Conservation (phyloP, 1,140 invertebrate species). For the Cephus cinctus region DNA sequence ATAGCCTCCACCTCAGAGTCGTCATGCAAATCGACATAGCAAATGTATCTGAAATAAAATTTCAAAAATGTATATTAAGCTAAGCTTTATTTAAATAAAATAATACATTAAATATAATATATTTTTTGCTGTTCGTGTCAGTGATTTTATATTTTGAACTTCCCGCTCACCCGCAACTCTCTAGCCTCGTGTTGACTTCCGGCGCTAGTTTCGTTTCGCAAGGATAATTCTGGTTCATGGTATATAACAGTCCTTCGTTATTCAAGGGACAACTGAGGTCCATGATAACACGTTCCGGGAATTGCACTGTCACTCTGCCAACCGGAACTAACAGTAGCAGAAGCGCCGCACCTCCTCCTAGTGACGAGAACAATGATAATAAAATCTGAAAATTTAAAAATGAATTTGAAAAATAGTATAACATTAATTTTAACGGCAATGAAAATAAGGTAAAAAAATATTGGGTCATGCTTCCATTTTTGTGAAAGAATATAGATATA, state of each 20-base stretch:
- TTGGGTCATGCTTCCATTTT: background rate
- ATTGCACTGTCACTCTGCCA: slow-evolving; percentile 66
- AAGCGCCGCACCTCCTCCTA: slow-evolving; percentile 67
- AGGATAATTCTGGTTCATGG: slow-evolving; percentile 56
- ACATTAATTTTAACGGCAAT: slow-evolving; percentile 2
- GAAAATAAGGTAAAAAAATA: slow-evolving; percentile 5
- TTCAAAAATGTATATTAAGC: slow-evolving; percentile 1
- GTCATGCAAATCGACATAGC: slow-evolving; percentile 53
- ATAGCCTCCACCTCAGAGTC: slow-evolving; percentile 53
- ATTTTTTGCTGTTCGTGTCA: slow-evolving; percentile 44
- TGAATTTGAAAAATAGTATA: slow-evolving; percentile 4
- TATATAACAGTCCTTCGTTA: slow-evolving; percentile 46
- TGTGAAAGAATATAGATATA: background rate
- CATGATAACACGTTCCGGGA: slow-evolving; percentile 63
- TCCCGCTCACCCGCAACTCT: slow-evolving; percentile 48
- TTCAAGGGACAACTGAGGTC: slow-evolving; percentile 54
- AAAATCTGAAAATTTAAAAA: slow-evolving; percentile 58
- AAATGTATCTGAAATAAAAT: slow-evolving; percentile 61
- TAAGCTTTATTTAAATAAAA: background rate
- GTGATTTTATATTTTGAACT: too few species aligned
- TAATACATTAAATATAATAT: background rate
- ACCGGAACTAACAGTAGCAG: slow-evolving; percentile 70
- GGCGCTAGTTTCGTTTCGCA: slow-evolving; percentile 47
- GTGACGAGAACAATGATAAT: slow-evolving; percentile 66
- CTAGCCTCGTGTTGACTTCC: slow-evolving; percentile 32